Conservation (phyloP, 1,140 invertebrate species). For the Lordiphosa collinella region DNA sequence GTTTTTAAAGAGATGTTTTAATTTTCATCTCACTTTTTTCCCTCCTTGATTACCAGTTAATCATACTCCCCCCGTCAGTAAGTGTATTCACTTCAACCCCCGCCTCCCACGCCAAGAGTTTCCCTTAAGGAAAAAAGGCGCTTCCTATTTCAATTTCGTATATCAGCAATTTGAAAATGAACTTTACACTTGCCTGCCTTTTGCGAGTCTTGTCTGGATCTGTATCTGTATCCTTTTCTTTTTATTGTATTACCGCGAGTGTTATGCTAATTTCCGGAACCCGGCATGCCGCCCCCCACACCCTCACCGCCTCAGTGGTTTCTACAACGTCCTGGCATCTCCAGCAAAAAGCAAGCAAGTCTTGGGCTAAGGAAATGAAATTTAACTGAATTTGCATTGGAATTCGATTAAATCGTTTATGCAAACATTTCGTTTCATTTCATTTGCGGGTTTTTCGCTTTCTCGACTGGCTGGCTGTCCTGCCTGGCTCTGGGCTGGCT, state of each 20-base stretch:
- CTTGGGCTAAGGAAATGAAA: slow-evolving; percentile 71
- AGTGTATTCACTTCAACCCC: neutral
- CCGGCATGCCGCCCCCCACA: slow-evolving; percentile 30
- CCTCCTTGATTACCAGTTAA: neutral
- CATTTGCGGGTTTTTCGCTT: slow-evolving; percentile 73
- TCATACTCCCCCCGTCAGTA: slow-evolving; percentile 2
- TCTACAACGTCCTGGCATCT: slow-evolving; percentile 10
- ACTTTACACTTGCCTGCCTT: slow-evolving; percentile 48
- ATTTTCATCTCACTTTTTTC: neutral
- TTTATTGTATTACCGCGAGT: slow-evolving; percentile 76
- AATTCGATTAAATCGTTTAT: slow-evolving; percentile 80
- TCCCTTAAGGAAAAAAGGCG: slow-evolving; percentile 30
- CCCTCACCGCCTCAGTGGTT: neutral
- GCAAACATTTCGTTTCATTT: slow-evolving; percentile 80
- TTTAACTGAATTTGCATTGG: slow-evolving; percentile 80
- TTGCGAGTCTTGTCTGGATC: slow-evolving; percentile 29
- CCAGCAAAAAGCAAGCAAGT: slow-evolving; percentile 13
- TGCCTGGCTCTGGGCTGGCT: neutral
- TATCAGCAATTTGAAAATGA: slow-evolving; percentile 68
- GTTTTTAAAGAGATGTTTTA: no score
- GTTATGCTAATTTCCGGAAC: slow-evolving; percentile 78
- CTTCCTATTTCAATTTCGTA: slow-evolving; percentile 75
- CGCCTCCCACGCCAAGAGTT: slow-evolving; percentile 9
- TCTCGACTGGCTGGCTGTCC: slow-evolving; percentile 23
- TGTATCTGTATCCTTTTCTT: slow-evolving; percentile 70